Evolutionary conservation across 2,888 invertebrate species (phyloP).

Genomic region (Ormyrus nitidulus): DNA sequence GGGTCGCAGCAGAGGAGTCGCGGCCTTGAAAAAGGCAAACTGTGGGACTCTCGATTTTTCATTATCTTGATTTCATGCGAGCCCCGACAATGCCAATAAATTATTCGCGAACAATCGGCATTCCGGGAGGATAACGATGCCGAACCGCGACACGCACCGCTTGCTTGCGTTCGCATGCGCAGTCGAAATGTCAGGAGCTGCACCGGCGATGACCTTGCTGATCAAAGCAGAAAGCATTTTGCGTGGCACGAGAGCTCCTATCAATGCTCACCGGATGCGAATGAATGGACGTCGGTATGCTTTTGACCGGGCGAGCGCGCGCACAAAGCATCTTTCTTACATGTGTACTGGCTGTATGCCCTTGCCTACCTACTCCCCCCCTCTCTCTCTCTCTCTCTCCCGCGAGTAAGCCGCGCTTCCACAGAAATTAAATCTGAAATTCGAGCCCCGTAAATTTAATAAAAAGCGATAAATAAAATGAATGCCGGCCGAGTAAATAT

Average conservation of each 20-base stretch:
- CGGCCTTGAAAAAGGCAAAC: conserved; percentile 4
- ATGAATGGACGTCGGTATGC: conserved; percentile 64
- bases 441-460: background rate
- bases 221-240: conserved; percentile 58
- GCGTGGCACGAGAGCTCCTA: conserved; percentile 56
- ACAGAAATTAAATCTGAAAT: conserved; percentile 14
- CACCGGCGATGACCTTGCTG: conserved; percentile 59
- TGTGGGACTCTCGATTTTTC: conserved; percentile 17
- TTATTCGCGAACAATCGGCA: conserved; percentile 52
- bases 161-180: background rate
- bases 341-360: background rate
- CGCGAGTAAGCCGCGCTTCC: background rate
- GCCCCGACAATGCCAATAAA: conserved; percentile 47
- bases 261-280: conserved; percentile 66
- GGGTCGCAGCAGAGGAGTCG: background rate
- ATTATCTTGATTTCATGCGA: conserved; percentile 48
- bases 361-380: too few relatives aligned
- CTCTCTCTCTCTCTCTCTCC: too few relatives aligned
- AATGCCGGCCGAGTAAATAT: background rate
- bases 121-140: conserved; percentile 47
- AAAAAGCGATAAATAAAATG: background rate
- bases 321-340: conserved; percentile 63
- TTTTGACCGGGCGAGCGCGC: conserved; percentile 60
- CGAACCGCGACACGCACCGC: conserved; percentile 41
- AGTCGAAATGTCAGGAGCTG: conserved; percentile 36